Conservation (phyloP, 2,797 vertebrate genomes). For the Jordanella pulchra region DNA sequence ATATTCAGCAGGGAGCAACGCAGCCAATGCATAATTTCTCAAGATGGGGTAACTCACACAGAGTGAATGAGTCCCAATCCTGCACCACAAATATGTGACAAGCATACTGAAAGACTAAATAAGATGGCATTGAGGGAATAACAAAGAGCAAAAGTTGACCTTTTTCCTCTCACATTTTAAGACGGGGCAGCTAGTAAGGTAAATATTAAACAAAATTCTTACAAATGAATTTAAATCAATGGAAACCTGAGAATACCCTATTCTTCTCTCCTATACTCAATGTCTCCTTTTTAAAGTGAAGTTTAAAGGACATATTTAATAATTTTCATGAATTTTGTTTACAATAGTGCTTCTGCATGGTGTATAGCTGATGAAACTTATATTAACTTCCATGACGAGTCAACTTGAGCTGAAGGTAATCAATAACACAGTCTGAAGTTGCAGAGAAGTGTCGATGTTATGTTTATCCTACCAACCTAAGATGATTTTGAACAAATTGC, state of each 20-base stretch:
- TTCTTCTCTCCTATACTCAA: not conserved
- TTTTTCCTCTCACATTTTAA: constrained; percentile 31
- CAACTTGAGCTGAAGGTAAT: not conserved
- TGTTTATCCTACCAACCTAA: not conserved
- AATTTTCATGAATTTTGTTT: not conserved
- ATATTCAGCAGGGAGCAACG: constrained; percentile 70
- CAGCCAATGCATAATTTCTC: constrained; percentile 77
- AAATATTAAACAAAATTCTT: constrained; percentile 14
- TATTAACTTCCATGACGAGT: not conserved
- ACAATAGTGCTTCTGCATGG: not conserved
- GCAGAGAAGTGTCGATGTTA: not conserved
- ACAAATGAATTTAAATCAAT: not conserved
- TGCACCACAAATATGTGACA: constrained; percentile 62
- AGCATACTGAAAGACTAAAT: constrained; percentile 64
- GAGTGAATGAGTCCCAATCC: constrained; percentile 66
- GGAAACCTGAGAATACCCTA: too few species aligned
- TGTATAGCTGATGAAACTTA: not conserved
- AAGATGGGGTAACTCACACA: constrained; percentile 75
- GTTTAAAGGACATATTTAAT: not conserved
- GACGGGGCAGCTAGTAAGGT: constrained; percentile 36
- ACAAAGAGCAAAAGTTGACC: constrained; percentile 21
- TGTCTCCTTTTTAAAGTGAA: not conserved
- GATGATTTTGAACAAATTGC: too few species aligned
- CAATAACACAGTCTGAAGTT: not conserved
- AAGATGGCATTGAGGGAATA: constrained; percentile 44